These are phyloP conservation scores for Diadophis punctatus DNA, from an alignment of 2,113 vertebrate species.

Conservation along the genomic window DNA sequence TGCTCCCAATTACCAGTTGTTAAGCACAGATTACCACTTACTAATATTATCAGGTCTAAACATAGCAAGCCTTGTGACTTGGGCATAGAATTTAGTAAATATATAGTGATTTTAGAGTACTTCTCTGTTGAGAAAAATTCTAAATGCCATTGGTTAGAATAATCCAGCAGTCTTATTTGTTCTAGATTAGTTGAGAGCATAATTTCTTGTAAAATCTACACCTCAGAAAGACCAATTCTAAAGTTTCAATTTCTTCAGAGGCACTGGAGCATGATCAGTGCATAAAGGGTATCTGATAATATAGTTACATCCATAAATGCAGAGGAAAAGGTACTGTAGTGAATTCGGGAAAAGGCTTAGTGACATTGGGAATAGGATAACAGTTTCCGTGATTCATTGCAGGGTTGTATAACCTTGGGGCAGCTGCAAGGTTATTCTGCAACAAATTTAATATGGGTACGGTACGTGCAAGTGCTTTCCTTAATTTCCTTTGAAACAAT, in stretches of 20 bases:
- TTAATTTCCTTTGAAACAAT: not conserved
- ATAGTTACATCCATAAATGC: not conserved
- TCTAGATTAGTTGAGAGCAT: not conserved
- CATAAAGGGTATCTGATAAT: not conserved
- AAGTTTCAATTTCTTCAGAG: not conserved
- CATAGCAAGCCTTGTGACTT: not conserved
- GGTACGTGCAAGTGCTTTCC: not conserved
- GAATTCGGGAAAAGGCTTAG: not conserved
- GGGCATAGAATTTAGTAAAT: not conserved
- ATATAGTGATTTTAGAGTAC: not conserved
- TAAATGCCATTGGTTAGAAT: not conserved
- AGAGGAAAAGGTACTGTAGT: not conserved
- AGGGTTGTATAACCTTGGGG: not conserved
- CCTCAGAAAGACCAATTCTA: not conserved
- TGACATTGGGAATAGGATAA: not conserved
- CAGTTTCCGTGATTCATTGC: not conserved
- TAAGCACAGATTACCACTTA: not conserved
- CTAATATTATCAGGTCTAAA: not conserved
- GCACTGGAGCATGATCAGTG: not conserved
- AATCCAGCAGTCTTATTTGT: not conserved
- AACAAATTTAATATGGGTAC: not conserved
- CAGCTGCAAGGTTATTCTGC: not conserved
- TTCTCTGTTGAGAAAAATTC: not conserved
- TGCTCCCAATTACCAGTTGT: not conserved
- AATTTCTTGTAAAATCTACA: not conserved